These are phyloP conservation scores for Ceramica pisi DNA, from an alignment of 2,888 invertebrate species.

Conservation along the genomic window DNA sequence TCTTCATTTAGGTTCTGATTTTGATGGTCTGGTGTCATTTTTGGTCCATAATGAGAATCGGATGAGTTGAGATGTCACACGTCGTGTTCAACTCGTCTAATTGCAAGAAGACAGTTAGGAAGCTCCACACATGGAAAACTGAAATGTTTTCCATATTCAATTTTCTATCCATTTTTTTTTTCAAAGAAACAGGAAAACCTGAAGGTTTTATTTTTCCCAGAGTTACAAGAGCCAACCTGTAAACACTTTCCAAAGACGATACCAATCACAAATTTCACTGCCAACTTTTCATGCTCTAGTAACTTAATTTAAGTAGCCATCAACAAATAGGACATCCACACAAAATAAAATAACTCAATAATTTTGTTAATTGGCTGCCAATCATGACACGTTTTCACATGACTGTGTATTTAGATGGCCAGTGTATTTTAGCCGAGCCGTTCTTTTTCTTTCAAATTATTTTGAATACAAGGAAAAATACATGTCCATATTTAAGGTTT, in stretches of 20 bases:
- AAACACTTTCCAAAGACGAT: background rate
- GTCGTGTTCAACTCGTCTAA: too few relatives aligned
- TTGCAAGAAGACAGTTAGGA: too few relatives aligned
- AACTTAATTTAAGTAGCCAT: slow-evolving; percentile 22
- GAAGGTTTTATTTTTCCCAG: too few relatives aligned
- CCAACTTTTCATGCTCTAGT: slow-evolving; percentile 15
- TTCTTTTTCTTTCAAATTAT: slow-evolving; percentile 50
- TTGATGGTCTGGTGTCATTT: background rate
- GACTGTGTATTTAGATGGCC: slow-evolving; percentile 78
- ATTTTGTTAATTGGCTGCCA: slow-evolving; percentile 88
- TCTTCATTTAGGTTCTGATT: background rate
- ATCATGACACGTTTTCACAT: slow-evolving; percentile 83
- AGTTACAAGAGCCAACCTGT: background rate
- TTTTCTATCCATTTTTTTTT: too few relatives aligned
- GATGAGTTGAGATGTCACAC: too few relatives aligned
- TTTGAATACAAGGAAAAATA: background rate
- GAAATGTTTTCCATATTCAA: too few relatives aligned
- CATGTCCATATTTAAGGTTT: too few relatives aligned
- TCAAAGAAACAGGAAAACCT: too few relatives aligned
- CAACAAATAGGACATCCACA: slow-evolving; percentile 36
- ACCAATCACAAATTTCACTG: slow-evolving; percentile 12
- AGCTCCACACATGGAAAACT: too few relatives aligned
- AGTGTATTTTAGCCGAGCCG: slow-evolving; percentile 80
- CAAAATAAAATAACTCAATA: slow-evolving; percentile 59
- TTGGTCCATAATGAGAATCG: too few relatives aligned